Evolutionary conservation across 1,140 invertebrate genomes (phyloP).

Genomic region (Tribolium castaneum): DNA sequence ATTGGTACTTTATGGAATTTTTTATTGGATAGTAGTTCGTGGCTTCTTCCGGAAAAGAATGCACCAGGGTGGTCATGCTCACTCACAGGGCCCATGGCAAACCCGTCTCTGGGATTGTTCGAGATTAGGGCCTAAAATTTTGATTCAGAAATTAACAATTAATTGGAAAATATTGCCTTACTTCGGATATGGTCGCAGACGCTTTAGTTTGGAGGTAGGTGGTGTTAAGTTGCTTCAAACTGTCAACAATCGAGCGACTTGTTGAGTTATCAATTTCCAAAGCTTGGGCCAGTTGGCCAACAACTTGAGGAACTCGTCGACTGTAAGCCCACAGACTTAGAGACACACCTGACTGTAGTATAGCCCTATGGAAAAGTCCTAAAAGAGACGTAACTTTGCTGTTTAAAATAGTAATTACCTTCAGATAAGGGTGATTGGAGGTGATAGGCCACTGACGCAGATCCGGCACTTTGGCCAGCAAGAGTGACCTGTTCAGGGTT

Average conservation of each 20-base stretch:
- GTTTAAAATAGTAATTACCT: constrained; percentile 62
- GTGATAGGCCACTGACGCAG: constrained; percentile 72
- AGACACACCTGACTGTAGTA: not conserved
- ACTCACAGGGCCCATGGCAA: constrained; percentile 55
- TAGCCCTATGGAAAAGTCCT: not conserved
- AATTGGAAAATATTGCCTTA: not conserved
- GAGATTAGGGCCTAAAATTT: constrained; percentile 33
- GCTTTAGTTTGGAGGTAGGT: constrained; percentile 24
- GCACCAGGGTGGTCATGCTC: constrained; percentile 57
- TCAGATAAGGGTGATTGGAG: constrained; percentile 72
- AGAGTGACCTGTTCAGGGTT: constrained; percentile 77
- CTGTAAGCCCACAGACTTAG: constrained; percentile 50
- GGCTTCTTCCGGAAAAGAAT: constrained; percentile 52
- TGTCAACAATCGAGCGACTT: constrained; percentile 37
- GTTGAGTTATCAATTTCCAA: constrained; percentile 43
- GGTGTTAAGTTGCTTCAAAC: constrained; percentile 45
- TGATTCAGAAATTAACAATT: not conserved
- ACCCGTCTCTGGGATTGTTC: constrained; percentile 54
- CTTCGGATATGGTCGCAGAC: not conserved
- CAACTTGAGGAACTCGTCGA: constrained; percentile 40
- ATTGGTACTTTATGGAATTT: constrained; percentile 55
- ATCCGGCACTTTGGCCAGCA: constrained; percentile 76
- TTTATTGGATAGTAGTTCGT: constrained; percentile 53
- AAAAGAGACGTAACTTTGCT: not conserved
- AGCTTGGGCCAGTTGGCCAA: constrained; percentile 37